Conservation (phyloP, 2,888 invertebrate species). For the Alitta virens region DNA sequence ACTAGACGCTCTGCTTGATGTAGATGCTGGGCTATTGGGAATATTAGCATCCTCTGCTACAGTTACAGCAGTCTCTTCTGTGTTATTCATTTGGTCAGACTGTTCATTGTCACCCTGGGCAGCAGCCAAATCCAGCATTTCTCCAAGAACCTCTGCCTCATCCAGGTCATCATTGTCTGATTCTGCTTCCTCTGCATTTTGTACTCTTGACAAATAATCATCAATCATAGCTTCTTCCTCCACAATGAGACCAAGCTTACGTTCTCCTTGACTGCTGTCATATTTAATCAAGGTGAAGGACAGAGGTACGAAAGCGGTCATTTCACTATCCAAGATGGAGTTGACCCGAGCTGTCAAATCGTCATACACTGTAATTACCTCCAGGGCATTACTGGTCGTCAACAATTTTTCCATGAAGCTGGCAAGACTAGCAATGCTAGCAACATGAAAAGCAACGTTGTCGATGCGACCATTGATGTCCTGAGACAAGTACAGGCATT, state of each 20-base stretch:
- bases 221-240: slow-evolving; percentile 10
- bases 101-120: no score
- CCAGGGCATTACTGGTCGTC: slow-evolving; percentile 4
- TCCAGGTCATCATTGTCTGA: background rate
- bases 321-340: slow-evolving; percentile 11
- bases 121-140: background rate
- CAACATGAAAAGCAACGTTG: slow-evolving; percentile 13
- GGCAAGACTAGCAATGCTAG: slow-evolving; percentile 9
- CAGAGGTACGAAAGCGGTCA: background rate
- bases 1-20: slow-evolving; percentile 8
- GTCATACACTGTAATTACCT: slow-evolving; percentile 16
- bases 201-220: slow-evolving; percentile 1
- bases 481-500: slow-evolving; percentile 2
- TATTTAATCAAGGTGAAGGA: slow-evolving; percentile 11
- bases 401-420: slow-evolving; percentile 9
- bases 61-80: background rate
- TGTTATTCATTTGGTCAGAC: no score
- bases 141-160: slow-evolving; percentile 3
- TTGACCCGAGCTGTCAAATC: slow-evolving; percentile 13
- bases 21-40: slow-evolving; percentile 9
- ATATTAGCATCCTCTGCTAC: background rate
- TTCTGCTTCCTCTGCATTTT: background rate
- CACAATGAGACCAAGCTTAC: slow-evolving; percentile 5
- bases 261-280: slow-evolving; percentile 5
- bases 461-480: slow-evolving; percentile 11